Conservation (phyloP, 2,113 vertebrate species). For the Chionomys nivalis region DNA sequence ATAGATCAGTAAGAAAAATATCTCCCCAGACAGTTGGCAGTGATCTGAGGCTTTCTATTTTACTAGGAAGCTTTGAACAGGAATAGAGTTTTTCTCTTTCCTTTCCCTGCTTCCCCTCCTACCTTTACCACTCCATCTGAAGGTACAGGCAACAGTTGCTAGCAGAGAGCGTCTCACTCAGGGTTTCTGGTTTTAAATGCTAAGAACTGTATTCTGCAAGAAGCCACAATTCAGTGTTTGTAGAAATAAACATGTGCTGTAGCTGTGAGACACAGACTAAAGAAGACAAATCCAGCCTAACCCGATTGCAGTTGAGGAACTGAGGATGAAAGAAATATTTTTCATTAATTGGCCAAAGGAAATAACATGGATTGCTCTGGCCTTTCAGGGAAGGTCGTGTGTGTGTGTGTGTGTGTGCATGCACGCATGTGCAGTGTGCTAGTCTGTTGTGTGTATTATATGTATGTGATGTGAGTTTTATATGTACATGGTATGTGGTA, state of each 20-base stretch:
- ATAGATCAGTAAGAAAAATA: constrained; percentile 78
- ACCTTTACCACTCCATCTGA: not conserved
- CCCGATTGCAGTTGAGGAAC: not conserved
- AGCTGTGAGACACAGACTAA: not conserved
- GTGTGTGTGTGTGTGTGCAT: not conserved
- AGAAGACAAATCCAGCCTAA: not conserved
- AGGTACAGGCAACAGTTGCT: not conserved
- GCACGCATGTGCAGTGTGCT: not conserved
- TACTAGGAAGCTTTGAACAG: constrained; percentile 47
- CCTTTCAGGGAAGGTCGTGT: not conserved
- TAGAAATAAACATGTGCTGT: not conserved
- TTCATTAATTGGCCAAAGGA: not conserved
- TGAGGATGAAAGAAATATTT: not conserved
- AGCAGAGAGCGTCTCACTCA: not conserved
- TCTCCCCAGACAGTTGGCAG: constrained; percentile 72
- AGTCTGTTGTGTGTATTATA: not conserved
- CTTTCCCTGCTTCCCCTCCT: accelerated
- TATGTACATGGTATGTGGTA: not conserved
- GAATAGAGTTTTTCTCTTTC: not conserved
- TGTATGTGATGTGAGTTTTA: not conserved
- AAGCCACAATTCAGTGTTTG: not conserved
- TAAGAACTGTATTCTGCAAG: not conserved
- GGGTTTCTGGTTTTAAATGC: not conserved
- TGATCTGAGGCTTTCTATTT: constrained; percentile 64
- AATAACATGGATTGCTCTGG: no score